Evolutionary conservation across 1,140 invertebrate species (phyloP).

Genomic region (Drosophila setifemur): DNA sequence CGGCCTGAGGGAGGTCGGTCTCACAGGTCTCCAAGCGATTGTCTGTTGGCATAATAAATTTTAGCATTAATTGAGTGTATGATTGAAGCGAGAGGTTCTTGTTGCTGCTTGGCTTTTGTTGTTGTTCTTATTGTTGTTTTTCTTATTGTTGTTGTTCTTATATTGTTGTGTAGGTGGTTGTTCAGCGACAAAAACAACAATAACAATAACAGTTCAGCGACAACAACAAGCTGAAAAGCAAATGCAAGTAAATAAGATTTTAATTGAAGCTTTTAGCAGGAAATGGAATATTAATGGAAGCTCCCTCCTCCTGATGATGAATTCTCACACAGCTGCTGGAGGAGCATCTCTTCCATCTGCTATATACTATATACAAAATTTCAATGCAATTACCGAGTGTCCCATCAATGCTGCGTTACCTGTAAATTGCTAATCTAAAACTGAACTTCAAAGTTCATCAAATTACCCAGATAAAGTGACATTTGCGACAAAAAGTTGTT

Average conservation of each 20-base stretch:
- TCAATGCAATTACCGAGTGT: too few species aligned
- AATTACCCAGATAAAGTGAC: constrained; percentile 13
- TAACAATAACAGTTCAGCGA: neutral
- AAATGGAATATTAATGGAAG: constrained; percentile 68
- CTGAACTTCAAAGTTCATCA: constrained; percentile 40
- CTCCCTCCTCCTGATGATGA: constrained; percentile 41
- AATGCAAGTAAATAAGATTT: constrained; percentile 62
- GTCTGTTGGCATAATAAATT: constrained; percentile 41
- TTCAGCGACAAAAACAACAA: neutral
- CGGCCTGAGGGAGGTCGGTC: neutral
- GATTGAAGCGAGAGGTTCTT: constrained; percentile 16
- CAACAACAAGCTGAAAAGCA: constrained; percentile 17
- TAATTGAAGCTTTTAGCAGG: constrained; percentile 70
- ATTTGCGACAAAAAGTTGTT: constrained; percentile 28
- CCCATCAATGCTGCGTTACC: constrained; percentile 13
- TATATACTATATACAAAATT: constrained; percentile 3
- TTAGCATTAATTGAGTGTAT: constrained; percentile 47
- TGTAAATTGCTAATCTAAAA: constrained; percentile 33
- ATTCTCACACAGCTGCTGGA: constrained; percentile 13
- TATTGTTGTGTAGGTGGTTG: constrained; percentile 14
- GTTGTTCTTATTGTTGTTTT: neutral
- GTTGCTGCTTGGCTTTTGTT: neutral
- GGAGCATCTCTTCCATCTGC: neutral
- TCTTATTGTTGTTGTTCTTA: neutral
- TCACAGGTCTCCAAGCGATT: constrained; percentile 17